Base-by-base conservation (phyloP, 2,888 invertebrate genomes). In the Fragum fragum region DNA sequence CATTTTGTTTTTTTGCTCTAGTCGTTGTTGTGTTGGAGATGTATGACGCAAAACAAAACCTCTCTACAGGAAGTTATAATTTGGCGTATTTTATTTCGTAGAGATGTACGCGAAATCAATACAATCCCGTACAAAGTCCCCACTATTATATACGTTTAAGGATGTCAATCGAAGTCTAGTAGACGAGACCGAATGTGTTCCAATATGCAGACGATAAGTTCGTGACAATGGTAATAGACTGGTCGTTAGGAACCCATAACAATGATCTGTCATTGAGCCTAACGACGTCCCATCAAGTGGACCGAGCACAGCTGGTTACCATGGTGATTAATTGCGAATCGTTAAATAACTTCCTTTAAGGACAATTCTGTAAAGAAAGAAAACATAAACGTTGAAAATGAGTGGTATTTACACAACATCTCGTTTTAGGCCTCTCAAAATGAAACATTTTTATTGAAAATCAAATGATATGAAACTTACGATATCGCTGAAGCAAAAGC, bases 311-410 rank as follows among this genome's bases (percentile, higher is more conserved):
- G 42, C 14, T 36, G 5, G 66, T 66, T 66, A 42, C 26, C 42
- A 66, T 66, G 66, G 42, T 42, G 66, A 66, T 66, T 66, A 66
- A 66, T 66, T 66, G 66, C n/a, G 61, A 28, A 14, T 29, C 32
- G 61, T 32, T 61, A 61, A 61, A 61, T 61, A n/a, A 61, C 29
- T 32, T 61, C 61, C 61, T 61, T 1, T 47, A 3, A 16, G 16
- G 2, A 47, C 5, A 9, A n/a, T 36, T 36, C 32, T 36, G 32
- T 36, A 36, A 36, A 36, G 32, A 36, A 36, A 36, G 32, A 36
- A 36, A 36, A 6, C 32, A 9, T 3, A 36, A 36, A 6, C 32
- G 32, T 3, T 36, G 32, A 36, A 36, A 36, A 36, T 36, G 32
- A 36, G 9, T 36, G 9, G 32, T 36, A 36, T 36, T 36, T 36